Evolutionary conservation across 2,888 invertebrate species (phyloP).

Genomic region (Ichneumoninae sp.): DNA sequence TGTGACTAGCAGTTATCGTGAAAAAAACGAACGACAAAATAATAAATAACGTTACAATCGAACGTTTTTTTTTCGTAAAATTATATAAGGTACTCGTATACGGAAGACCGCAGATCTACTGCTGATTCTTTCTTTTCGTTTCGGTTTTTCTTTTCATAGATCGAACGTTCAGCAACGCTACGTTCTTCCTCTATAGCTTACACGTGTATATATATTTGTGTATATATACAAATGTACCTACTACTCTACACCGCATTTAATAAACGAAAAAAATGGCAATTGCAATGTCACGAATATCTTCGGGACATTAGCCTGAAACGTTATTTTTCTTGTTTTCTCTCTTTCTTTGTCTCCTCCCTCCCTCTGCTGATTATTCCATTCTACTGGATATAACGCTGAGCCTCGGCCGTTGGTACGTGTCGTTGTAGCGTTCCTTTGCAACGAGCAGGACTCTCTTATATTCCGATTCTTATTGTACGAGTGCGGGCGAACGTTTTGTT

Average conservation of each 20-base stretch:
- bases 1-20: slow-evolving; percentile 60
- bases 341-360: slow-evolving; percentile 19
- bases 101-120: slow-evolving; percentile 67
- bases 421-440: slow-evolving; percentile 69
- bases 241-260: slow-evolving; percentile 7
- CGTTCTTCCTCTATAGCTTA: slow-evolving; percentile 55
- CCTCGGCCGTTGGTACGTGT: slow-evolving; percentile 67
- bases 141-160: slow-evolving; percentile 41
- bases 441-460: slow-evolving; percentile 59
- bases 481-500: slow-evolving; percentile 41
- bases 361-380: slow-evolving; percentile 17
- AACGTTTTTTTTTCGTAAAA: slow-evolving; percentile 48
- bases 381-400: slow-evolving; percentile 49
- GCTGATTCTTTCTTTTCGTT: slow-evolving; percentile 55
- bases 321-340: slow-evolving; percentile 37
- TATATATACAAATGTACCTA: slow-evolving; percentile 39
- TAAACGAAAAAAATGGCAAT: slow-evolving; percentile 19
- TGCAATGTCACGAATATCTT: slow-evolving; percentile 40
- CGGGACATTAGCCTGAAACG: slow-evolving; percentile 57
- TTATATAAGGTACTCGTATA: slow-evolving; percentile 59
- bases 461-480: slow-evolving; percentile 43
- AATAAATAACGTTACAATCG: slow-evolving; percentile 53
- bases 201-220: slow-evolving; percentile 9
- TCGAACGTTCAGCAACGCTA: slow-evolving; percentile 47
- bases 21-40: slow-evolving; percentile 35